Base-by-base conservation (phyloP, 1,140 invertebrate genomes). In the Halictus rubicundus region DNA sequence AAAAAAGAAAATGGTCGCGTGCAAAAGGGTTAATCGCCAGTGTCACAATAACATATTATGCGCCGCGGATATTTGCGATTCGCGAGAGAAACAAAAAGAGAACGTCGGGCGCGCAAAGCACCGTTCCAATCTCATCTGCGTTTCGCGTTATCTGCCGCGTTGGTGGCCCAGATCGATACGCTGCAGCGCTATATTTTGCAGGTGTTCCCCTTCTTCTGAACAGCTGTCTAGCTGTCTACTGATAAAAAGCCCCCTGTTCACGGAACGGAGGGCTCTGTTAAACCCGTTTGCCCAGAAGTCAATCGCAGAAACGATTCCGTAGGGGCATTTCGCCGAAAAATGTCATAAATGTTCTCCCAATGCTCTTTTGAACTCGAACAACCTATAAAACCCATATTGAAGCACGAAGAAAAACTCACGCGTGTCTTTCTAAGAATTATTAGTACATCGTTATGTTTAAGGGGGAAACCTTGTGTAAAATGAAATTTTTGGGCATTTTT, bases 11-110 rank as follows among this genome's bases (percentile, higher is more conserved):
- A 71, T 70, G 61, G 39, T 52, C 71, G 23, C 3, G 19, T 37
- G 32, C 23, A 19, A 59, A 68, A 71, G 63, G 80, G 75, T 78
- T 77, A 82, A 78, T 65, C 54, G 32, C 49, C 37, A 54, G 66
- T 81, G 79, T 74, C 60, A 54, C 60, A 63, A 70, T 68, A 61
- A 59, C 59, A 57, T 76, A 60, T 83, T 77, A 75, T 69, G 23
- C 42, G 57, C 27, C 14, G 37, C 27, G 8, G 59, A 68, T 66
- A 65, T 78, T 39, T 27, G 60, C 57, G 32, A 42, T 57, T 42
- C 21, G 32, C 6, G 8, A 42, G 49, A n/a, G 54, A 37, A 32
- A 59, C 25, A 46, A 27, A 21, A 46, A 54, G 42, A 59, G 0
- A 19, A 7, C 21, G 21, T 7, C 54, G 19, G 0, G 10, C 4